A percentile compares a stretch with the other conserved stretches of the same genome.
Conservation (phyloP, 2,888 invertebrate species). For the Cryptocephalus primarius region DNA sequence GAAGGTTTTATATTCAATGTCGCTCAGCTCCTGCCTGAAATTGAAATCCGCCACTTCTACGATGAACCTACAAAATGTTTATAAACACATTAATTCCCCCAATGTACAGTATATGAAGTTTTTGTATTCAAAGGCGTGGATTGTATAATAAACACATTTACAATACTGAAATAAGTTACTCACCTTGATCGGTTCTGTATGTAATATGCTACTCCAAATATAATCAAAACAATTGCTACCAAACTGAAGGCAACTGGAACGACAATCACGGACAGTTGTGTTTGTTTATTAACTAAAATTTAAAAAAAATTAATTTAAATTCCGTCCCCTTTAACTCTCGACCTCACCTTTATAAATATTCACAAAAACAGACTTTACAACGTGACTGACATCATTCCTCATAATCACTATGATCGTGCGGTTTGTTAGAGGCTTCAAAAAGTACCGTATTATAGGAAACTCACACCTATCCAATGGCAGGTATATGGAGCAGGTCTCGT, state of each 20-base stretch:
- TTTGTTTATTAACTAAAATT: slow-evolving; percentile 59
- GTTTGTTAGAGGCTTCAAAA: slow-evolving; percentile 43
- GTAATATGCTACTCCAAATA: slow-evolving; percentile 82
- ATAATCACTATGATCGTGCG: slow-evolving; percentile 65
- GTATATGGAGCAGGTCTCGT: slow-evolving; percentile 54
- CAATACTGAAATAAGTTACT: slow-evolving; percentile 5
- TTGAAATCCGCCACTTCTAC: slow-evolving; percentile 88
- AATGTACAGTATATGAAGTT: background rate
- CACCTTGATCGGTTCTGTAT: slow-evolving; percentile 60
- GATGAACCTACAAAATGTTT: slow-evolving; percentile 46
- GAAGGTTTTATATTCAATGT: slow-evolving; percentile 82
- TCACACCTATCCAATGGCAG: slow-evolving; percentile 41
- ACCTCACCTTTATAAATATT: slow-evolving; percentile 72
- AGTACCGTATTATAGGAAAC: slow-evolving; percentile 54
- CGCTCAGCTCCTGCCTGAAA: slow-evolving; percentile 68
- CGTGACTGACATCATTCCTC: slow-evolving; percentile 62
- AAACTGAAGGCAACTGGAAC: slow-evolving; percentile 77
- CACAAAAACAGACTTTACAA: slow-evolving; percentile 59
- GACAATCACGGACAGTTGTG: slow-evolving; percentile 79
- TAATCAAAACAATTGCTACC: slow-evolving; percentile 69
- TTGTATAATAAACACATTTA: background rate
- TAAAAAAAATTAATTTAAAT: background rate
- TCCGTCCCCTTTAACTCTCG: background rate
- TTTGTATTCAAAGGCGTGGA: background rate
- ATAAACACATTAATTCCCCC: slow-evolving; percentile 3